These are phyloP conservation scores for Drosophila greeni DNA, from an alignment of 2,888 invertebrate genomes.

Conservation along the genomic window DNA sequence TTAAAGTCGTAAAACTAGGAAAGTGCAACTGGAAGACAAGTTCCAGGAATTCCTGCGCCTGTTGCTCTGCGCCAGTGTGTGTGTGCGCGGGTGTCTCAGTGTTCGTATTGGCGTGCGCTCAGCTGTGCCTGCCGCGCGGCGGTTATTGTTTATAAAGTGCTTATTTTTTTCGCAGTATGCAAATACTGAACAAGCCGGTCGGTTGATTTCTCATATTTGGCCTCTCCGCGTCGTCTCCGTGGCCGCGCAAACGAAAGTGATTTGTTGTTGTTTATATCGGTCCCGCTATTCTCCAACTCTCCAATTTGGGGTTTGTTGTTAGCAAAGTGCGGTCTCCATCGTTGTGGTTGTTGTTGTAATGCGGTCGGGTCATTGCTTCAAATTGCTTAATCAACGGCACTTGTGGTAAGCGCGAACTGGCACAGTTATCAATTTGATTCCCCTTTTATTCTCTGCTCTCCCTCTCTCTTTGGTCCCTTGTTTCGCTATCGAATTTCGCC, in stretches of 20 bases:
- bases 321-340: constrained; percentile 4
- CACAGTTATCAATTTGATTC: constrained; percentile 49
- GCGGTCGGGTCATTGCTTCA: constrained; percentile 57
- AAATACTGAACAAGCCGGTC: constrained; percentile 66
- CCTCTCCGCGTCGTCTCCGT: constrained; percentile 21
- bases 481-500: constrained; percentile 36
- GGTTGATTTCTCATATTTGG: constrained; percentile 47
- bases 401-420: constrained; percentile 71
- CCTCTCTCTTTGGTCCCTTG: background rate
- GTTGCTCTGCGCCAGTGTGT: constrained; percentile 50
- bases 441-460: constrained; percentile 6
- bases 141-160: constrained; percentile 63
- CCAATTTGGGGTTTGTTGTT: constrained; percentile 28
- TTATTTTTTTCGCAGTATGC: constrained; percentile 55
- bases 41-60: constrained; percentile 53
- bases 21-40: constrained; percentile 14
- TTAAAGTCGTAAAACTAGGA: background rate
- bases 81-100: constrained; percentile 16
- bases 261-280: constrained; percentile 49
- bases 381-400: constrained; percentile 66
- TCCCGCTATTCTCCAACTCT: constrained; percentile 9
- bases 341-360: constrained; percentile 30
- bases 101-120: constrained; percentile 41
- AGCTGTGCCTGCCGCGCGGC: constrained; percentile 52
- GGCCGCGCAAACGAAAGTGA: constrained; percentile 65